Base-by-base conservation (phyloP, 2,888 invertebrate species). In the Hemaris fuciformis region DNA sequence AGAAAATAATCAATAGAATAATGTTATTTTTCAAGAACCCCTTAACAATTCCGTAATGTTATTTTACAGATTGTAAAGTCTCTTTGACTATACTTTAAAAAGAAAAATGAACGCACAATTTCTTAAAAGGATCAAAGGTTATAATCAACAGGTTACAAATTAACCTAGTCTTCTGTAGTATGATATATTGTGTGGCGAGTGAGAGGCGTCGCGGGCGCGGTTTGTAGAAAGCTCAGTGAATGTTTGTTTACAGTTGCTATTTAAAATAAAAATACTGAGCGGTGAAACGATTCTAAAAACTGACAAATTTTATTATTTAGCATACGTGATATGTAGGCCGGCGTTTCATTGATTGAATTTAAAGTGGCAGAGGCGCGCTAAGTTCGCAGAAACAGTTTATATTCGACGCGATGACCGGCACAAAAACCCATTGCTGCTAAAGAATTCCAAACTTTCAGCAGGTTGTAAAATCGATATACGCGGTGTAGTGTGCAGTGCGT, bases 221-320 rank as follows among this genome's bases (percentile, higher is more conserved):
- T 70, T 73, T 65, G 77, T 83, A 86, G 86, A 84, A 85, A 85
- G 84, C 81, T 79, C 68, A 75, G 74, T 70, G 77, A 78, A 72
- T 67, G 75, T 77, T 76, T 81, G 80, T 84, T 83, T 83, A 79
- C 81, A 75, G 76, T 79, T 69, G 76, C 72, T 68, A 74, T 78
- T 77, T 67, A 71, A 78, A 77, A 76, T 80, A 76, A 75, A 46
- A 53, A 53, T 73, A 80, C 78, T 76, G 77, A 78, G 75, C 66
- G 74, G 77, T 75, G 77, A 79, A 79, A 77, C 71, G 69, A 72
- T 74, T 74, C 69, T 71, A 69, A 67, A 69, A 76, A 75, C 72
- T 73, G 71, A 70, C 77, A 73, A 80, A 77, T 75, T 77, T 70
- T 70, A 69, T 66, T 71, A 72, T 66, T 72, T 73, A 60, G 60